phyloP scores from a whole-genome alignment of 2,888 invertebrate species.

The Hedya salicella region DNA sequence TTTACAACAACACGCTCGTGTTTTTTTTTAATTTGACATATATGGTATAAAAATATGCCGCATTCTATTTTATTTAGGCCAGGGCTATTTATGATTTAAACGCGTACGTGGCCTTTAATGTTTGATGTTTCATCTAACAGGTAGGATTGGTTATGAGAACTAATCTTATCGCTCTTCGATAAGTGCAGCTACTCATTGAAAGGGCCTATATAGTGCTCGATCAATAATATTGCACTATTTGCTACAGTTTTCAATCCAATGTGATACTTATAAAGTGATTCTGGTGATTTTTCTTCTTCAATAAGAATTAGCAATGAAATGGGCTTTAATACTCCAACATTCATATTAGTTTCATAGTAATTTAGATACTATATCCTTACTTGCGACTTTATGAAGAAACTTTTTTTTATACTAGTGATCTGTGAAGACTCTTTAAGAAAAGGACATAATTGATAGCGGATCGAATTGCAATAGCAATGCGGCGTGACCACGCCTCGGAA shows the following conservation, averaged over 20 bases:
- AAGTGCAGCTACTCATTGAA: constrained; percentile 63
- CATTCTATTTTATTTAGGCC: background rate
- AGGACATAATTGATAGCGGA: constrained; percentile 66
- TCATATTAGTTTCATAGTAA: constrained; percentile 47
- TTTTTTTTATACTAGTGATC: constrained; percentile 60
- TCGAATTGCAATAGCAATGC: constrained; percentile 72
- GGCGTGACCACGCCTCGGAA: constrained; percentile 62
- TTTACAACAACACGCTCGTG: background rate
- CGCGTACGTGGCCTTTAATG: constrained; percentile 4
- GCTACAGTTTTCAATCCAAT: background rate
- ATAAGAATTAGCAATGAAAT: constrained; percentile 5
- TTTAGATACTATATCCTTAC: constrained; percentile 47
- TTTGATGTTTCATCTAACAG: constrained; percentile 48
- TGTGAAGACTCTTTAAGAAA: constrained; percentile 64
- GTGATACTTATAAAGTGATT: background rate
- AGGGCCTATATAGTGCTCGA: constrained; percentile 57
- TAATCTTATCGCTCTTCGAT: constrained; percentile 78
- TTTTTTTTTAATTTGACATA: background rate
- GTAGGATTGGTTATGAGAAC: constrained; percentile 58
- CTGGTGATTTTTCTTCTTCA: too few species aligned
- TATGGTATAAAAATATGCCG: constrained; percentile 6
- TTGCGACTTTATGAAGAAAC: constrained; percentile 48
- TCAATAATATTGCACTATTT: constrained; percentile 58
- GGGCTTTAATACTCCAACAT: constrained; percentile 59
- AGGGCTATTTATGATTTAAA: background rate